Conservation (phyloP, 2,113 vertebrate species). For the Hirundichthys speculiger region DNA sequence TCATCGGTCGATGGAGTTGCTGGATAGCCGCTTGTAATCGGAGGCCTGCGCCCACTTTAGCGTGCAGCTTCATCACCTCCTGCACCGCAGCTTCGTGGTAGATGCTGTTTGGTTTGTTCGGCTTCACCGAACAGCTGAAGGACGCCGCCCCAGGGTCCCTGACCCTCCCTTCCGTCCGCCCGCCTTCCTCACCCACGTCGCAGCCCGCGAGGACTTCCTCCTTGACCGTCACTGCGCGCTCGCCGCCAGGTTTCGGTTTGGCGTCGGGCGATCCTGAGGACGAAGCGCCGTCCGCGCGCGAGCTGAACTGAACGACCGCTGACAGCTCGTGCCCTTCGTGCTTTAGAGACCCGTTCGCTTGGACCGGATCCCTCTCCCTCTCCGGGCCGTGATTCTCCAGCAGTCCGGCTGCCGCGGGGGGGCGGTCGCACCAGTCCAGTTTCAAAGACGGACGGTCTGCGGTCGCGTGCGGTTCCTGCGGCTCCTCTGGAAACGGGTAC, state of each 20-base stretch:
- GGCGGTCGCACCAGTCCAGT: slow-evolving; percentile 37
- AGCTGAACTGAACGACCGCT: slow-evolving; percentile 16
- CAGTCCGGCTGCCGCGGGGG: slow-evolving; percentile 17
- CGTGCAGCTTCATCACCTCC: slow-evolving; percentile 44
- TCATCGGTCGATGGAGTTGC: slow-evolving; percentile 55
- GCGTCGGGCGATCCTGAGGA: slow-evolving; percentile 21
- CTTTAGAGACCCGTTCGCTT: slow-evolving; percentile 12
- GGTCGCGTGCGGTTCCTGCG: slow-evolving; percentile 19
- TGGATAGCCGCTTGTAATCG: slow-evolving; percentile 50
- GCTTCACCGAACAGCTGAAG: slow-evolving; percentile 37
- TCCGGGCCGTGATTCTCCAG: slow-evolving; percentile 40
- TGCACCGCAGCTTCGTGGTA: slow-evolving; percentile 44
- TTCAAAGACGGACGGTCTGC: slow-evolving; percentile 25
- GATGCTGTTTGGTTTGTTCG: slow-evolving; percentile 40
- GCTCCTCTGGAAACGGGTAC: slow-evolving; percentile 40
- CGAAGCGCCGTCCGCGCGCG: slow-evolving; percentile 36
- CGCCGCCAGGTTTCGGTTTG: slow-evolving; percentile 28
- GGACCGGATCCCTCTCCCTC: slow-evolving; percentile 28
- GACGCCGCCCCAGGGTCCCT: slow-evolving; percentile 13
- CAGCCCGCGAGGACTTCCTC: slow-evolving; percentile 69
- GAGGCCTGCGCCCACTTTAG: slow-evolving; percentile 47
- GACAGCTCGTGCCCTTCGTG: slow-evolving; percentile 1
- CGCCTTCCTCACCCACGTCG: slow-evolving; percentile 48
- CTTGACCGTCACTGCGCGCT: slow-evolving; percentile 64
- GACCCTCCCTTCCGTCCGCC: slow-evolving; percentile 13